phyloP scores from a whole-genome alignment of 2,797 vertebrate genomes.

The Pangasius krempfi region DNA sequence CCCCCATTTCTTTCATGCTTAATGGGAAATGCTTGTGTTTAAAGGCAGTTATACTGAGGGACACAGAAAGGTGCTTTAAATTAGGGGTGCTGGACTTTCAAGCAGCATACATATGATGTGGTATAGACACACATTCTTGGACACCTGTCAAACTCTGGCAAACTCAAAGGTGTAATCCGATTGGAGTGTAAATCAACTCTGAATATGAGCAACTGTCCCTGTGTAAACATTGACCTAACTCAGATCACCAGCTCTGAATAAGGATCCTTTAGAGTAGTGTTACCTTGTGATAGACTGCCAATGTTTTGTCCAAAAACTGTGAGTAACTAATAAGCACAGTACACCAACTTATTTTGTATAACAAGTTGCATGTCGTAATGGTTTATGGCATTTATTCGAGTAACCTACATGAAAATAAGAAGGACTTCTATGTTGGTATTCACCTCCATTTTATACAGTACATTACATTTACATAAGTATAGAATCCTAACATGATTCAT shows the following conservation, averaged over 20 bases:
- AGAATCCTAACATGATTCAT: conserved; percentile 18
- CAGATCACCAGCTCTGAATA: neutral
- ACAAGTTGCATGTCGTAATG: conserved; percentile 3
- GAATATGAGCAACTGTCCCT: neutral
- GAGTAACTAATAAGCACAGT: neutral
- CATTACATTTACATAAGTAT: conserved; percentile 33
- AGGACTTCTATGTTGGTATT: conserved; percentile 13
- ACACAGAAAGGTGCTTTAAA: neutral
- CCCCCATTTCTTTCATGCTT: neutral
- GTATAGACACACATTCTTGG: neutral
- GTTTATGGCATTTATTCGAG: conserved; percentile 39
- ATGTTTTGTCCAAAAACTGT: neutral
- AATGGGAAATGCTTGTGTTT: neutral
- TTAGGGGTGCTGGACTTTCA: neutral
- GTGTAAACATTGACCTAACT: neutral
- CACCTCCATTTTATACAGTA: conserved; percentile 20
- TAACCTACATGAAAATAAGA: conserved; percentile 24
- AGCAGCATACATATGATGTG: neutral
- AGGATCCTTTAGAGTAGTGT: neutral
- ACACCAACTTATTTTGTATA: neutral
- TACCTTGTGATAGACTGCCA: no score
- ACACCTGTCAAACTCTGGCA: neutral
- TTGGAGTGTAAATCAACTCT: neutral
- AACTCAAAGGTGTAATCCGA: neutral
- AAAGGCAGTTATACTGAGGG: neutral